phyloP scores from a whole-genome alignment of 2,888 invertebrate genomes.

The Octodonta nipae region DNA sequence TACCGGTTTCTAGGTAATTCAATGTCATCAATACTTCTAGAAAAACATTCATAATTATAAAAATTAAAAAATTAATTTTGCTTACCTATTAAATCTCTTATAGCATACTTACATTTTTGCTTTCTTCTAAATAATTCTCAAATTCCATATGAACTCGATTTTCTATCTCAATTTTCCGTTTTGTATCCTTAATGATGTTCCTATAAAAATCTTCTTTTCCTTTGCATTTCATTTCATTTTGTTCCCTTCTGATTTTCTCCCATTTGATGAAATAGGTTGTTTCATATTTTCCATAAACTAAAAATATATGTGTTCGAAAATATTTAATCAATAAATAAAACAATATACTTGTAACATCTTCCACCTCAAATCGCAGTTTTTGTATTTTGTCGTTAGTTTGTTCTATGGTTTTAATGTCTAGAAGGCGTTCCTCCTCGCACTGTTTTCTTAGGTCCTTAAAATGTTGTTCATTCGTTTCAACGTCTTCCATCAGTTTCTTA shows the following conservation, averaged over 20 bases:
- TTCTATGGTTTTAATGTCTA: conserved; percentile 15
- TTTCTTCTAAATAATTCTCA: conserved; percentile 21
- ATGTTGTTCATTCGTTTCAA: conserved; percentile 11
- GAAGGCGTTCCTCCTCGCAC: conserved; percentile 14
- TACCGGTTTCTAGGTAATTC: too few species aligned
- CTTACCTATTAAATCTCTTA: too few species aligned
- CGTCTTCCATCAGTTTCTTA: conserved; percentile 11
- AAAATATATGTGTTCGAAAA: conserved; percentile 6
- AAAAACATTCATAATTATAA: too few species aligned
- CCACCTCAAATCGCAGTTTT: conserved; percentile 15
- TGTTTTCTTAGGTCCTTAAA: conserved; percentile 14
- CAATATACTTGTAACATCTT: conserved; percentile 14
- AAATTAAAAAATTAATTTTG: too few species aligned
- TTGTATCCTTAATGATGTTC: conserved; percentile 14
- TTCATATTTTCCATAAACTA: conserved; percentile 13
- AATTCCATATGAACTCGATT: conserved; percentile 22
- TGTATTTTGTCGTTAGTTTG: conserved; percentile 18
- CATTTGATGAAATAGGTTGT: conserved; percentile 19
- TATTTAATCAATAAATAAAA: too few species aligned
- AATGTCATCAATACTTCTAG: too few species aligned
- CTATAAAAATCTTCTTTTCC: conserved; percentile 15
- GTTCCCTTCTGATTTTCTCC: conserved; percentile 23
- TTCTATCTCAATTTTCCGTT: conserved; percentile 18
- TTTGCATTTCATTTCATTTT: conserved; percentile 19
- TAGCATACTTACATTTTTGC: conserved; percentile 15